These are phyloP conservation scores for Thomomys bottae DNA, from an alignment of 2,113 vertebrate genomes.

Conservation along the genomic window DNA sequence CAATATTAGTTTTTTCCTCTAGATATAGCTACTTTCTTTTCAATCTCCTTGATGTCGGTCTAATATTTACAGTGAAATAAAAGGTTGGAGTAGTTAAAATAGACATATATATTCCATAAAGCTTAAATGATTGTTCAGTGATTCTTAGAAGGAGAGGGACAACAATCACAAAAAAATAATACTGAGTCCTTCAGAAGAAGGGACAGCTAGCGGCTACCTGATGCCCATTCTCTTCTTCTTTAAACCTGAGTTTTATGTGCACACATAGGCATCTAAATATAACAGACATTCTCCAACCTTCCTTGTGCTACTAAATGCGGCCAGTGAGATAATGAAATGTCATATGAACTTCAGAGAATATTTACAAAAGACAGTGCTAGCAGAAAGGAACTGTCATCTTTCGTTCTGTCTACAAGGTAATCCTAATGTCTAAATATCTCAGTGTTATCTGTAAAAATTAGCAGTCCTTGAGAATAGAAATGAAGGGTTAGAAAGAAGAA, in stretches of 20 bases:
- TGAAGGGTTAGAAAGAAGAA: neutral
- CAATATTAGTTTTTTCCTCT: conserved; percentile 41
- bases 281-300: neutral
- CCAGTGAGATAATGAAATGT: neutral
- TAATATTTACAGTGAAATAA: conserved; percentile 47
- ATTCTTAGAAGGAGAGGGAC: conserved; percentile 7
- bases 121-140: neutral
- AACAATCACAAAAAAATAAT: neutral
- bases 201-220: neutral
- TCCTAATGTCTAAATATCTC: neutral
- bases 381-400: neutral
- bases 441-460: neutral
- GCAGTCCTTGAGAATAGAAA: neutral
- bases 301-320: neutral
- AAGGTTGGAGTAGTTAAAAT: conserved; percentile 35
- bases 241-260: neutral
- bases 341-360: neutral
- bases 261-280: neutral
- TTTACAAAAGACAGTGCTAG: neutral
- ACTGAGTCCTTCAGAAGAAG: neutral
- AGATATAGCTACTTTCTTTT: conserved; percentile 53
- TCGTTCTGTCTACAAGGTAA: neutral
- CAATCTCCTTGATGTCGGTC: neutral
- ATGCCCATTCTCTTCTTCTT: neutral
- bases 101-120: neutral